Percentiles rank a stretch among this genome's conserved stretches.
These are phyloP conservation scores for Cosmorhoe ocellata DNA, from an alignment of 2,888 invertebrate genomes.

Conservation along the genomic window DNA sequence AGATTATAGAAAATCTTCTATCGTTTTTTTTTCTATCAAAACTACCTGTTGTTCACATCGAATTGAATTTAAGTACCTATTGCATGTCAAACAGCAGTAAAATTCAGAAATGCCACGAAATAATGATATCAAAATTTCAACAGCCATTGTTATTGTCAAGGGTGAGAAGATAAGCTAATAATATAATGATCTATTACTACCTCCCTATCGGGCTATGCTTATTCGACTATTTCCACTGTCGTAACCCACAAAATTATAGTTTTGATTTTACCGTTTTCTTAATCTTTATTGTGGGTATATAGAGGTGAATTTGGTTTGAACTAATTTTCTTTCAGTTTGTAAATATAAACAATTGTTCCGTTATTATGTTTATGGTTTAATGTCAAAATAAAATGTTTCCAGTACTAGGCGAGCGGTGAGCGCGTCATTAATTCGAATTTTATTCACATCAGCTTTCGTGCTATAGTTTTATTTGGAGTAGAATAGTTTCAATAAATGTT, in stretches of 20 bases:
- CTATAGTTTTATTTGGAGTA: conserved; percentile 53
- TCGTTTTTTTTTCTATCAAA: conserved; percentile 13
- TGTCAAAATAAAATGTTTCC: conserved; percentile 75
- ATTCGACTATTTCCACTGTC: conserved; percentile 61
- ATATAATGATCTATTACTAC: conserved; percentile 79
- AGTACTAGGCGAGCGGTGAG: conserved; percentile 60
- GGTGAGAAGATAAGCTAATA: conserved; percentile 81
- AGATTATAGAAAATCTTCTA: background rate
- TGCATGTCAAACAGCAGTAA: conserved; percentile 75
- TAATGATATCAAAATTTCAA: conserved; percentile 80
- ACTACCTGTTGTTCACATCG: conserved; percentile 57
- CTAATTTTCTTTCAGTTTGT: conserved; percentile 32
- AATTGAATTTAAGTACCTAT: conserved; percentile 72
- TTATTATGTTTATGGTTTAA: conserved; percentile 72
- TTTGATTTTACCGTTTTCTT: conserved; percentile 25
- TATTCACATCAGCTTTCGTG: conserved; percentile 68
- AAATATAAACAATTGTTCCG: conserved; percentile 60
- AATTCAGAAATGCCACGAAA: conserved; percentile 58
- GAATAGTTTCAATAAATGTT: conserved; percentile 56
- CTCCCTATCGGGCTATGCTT: conserved; percentile 51
- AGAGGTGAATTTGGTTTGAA: conserved; percentile 38
- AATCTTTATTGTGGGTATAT: conserved; percentile 20
- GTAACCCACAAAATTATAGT: conserved; percentile 50
- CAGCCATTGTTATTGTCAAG: conserved; percentile 79
- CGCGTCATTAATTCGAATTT: conserved; percentile 71